Evolutionary conservation across 2,888 invertebrate species (phyloP), one percentile per base, ranked within the genome.

Genomic region (Caenorhabditis drosophilae): DNA sequence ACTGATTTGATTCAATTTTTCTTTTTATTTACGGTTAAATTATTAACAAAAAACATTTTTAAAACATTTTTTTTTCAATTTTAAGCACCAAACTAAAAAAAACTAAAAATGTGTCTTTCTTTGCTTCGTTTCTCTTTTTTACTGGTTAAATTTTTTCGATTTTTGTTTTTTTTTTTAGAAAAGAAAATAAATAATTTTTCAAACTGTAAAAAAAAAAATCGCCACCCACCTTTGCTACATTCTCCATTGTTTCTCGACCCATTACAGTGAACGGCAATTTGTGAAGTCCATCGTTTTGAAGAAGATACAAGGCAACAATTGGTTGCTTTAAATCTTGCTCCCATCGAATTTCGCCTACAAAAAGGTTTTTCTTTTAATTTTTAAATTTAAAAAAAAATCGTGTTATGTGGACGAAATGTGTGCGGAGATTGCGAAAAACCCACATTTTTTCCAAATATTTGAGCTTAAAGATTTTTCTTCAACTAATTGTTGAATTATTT

Each of bases 251-350:
- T 54, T 82, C 81, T 31, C 71, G 59, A 4, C 84, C 84, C 18
- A 85, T 67, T 4, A 83, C 78, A 4, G 80, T 79, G 58, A 82
- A 83, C 2, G 83, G 83, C 78, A 85, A 68, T 38, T 81, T 71
- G 51, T 80, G 80, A 11, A 84, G 74, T 2, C 84, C 86, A 36
- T 86, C 86, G 16, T 77, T 72, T 52, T 84, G 62, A 3, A 87
- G 76, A 1, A 82, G 80, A 84, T 94, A 97, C 64, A 92, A 89
- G 0, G 92, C 93, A 46, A 96, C 91, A 0, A 73, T 90, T 0
- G 96, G 95, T 35, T 63, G 61, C 52, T 89, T 89, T 36, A 93
- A 88, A 84, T 94, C 90, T 46, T 89, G 88, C 69, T 92, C 90
- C 96, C 96, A 97, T 22, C 92, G 85, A 48, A 92, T 87, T 64